Base-by-base conservation (phyloP, 2,888 invertebrate genomes). In the Amiota minor region DNA sequence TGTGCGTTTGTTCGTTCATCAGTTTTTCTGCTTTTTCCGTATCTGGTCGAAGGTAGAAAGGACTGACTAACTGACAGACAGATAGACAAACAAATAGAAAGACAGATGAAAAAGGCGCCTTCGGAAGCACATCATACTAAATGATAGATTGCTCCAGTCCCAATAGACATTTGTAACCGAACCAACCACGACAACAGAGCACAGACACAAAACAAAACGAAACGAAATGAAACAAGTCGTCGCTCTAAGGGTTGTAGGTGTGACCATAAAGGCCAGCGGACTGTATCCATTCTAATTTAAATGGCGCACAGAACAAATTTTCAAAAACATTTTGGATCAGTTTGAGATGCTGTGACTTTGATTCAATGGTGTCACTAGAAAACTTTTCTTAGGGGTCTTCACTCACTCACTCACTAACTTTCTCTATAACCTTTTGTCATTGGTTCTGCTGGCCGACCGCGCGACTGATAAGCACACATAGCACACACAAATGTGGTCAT, bases 71-170 rank as follows among this genome's bases (percentile, higher is more conserved):
- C 53, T n/a, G 53, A 73, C 74, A 62, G 69, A 72, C 73, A 61
- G 55, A 68, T 74, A 72, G 74, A 76, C 73, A 78, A 73, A 75
- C 80, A 75, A 78, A 80, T 64, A 69, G 75, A 85, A 11, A 14
- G 35, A 35, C 35, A 4, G 35, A 35, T 35, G 35, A 3, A 35
- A 62, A 80, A 83, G 80, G 81, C 81, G 85, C 86, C 82, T 86
- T 81, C 78, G 83, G 80, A 79, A 80, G 80, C 81, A 81, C 81
- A 83, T 82, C 83, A 84, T 83, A 80, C 79, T 82, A 82, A 87
- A 86, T 87, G 88, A 87, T 87, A 86, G 85, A 87, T 87, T 87
- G 80, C 80, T 79, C 81, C 86, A 83, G 84, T 85, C 67, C 53
- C 67, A 68, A 20, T 53, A 53, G 50, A 68, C 67, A 68, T 87